Percentiles rank a stretch among this genome's conserved stretches.
These are phyloP conservation scores for Pachyrhynchus sulphureomaculatus DNA, from an alignment of 1,140 invertebrate species.

Conservation along the genomic window DNA sequence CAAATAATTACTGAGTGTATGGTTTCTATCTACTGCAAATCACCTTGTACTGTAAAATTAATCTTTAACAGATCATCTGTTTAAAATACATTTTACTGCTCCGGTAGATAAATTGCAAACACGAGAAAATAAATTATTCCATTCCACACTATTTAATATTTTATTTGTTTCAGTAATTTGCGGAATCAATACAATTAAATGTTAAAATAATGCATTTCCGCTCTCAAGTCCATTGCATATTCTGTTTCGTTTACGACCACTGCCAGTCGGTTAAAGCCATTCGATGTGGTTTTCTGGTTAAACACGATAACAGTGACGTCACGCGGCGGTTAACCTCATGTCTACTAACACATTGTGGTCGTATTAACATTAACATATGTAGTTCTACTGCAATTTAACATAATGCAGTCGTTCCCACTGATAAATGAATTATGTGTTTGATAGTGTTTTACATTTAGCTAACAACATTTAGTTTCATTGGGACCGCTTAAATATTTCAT, in stretches of 20 bases:
- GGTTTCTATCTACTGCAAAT: no score
- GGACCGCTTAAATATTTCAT: no score
- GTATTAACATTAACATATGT: slow-evolving; percentile 18
- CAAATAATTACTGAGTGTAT: no score
- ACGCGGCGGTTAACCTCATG: slow-evolving; percentile 2
- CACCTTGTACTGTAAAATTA: no score
- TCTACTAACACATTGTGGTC: slow-evolving; percentile 24
- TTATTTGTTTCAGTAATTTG: no score
- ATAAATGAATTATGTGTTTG: slow-evolving; percentile 5
- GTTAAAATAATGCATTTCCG: slow-evolving; percentile 1
- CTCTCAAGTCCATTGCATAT: not conserved
- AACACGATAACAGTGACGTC: slow-evolving; percentile 22
- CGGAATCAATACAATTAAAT: slow-evolving; percentile 3
- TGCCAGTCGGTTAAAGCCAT: not conserved
- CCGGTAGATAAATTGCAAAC: no score
- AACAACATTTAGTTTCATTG: no score
- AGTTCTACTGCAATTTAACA: slow-evolving; percentile 10
- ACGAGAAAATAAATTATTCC: no score
- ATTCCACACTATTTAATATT: no score
- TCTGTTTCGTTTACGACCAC: not conserved
- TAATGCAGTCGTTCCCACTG: slow-evolving; percentile 7
- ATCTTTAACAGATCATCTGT: no score
- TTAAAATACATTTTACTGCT: no score
- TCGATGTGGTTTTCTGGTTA: slow-evolving; percentile 23
- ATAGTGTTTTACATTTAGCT: not conserved